Percentiles rank a stretch among this genome's conserved stretches.
These are phyloP conservation scores for Mylabris sibirica DNA, from an alignment of 2,888 invertebrate species.

Conservation along the genomic window DNA sequence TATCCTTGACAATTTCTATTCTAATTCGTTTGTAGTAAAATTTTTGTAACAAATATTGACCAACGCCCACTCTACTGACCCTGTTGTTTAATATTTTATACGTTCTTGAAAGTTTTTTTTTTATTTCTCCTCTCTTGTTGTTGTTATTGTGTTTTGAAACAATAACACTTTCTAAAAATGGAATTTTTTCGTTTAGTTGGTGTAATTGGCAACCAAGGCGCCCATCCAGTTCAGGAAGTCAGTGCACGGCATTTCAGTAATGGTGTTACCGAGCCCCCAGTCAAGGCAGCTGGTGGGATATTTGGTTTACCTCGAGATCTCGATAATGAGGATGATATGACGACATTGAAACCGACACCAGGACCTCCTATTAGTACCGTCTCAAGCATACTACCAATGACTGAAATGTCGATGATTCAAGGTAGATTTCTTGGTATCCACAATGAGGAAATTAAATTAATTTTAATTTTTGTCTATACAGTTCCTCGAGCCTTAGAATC, in stretches of 20 bases:
- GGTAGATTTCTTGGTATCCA: slow-evolving; percentile 58
- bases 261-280: slow-evolving; percentile 52
- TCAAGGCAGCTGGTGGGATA: slow-evolving; percentile 63
- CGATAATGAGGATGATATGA: slow-evolving; percentile 34
- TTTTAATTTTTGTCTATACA: slow-evolving; percentile 46
- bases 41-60: slow-evolving; percentile 3
- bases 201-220: slow-evolving; percentile 71
- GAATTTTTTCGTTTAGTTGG: slow-evolving; percentile 67
- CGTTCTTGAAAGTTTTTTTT: neutral
- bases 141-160: slow-evolving; percentile 7
- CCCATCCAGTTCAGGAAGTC: slow-evolving; percentile 67
- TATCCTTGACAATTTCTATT: slow-evolving; percentile 12
- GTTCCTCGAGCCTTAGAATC: slow-evolving; percentile 77
- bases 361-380: slow-evolving; percentile 55
- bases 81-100: neutral
- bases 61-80: slow-evolving; percentile 16
- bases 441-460: neutral
- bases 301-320: slow-evolving; percentile 47
- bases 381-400: slow-evolving; percentile 55
- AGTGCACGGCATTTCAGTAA: slow-evolving; percentile 69
- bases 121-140: too few relatives aligned
- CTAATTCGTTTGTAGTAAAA: neutral
- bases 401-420: slow-evolving; percentile 66
- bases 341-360: slow-evolving; percentile 51
- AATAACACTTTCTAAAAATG: slow-evolving; percentile 15